Base-by-base conservation (phyloP, 2,888 invertebrate species). In the Apeira syringaria region DNA sequence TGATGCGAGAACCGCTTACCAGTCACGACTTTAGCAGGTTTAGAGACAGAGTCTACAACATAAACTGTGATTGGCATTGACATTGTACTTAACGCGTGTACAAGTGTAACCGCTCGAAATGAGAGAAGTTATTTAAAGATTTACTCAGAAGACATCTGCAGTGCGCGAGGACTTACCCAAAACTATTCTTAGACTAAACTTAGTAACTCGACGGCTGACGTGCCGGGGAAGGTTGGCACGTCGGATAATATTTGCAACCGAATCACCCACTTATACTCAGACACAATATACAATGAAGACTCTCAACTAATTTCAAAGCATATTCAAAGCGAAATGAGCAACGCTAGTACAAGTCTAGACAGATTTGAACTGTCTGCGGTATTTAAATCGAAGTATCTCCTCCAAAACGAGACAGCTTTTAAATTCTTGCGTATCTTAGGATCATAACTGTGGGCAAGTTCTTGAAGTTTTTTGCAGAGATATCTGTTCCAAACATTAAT, bases 21-120 rank as follows among this genome's bases (percentile, higher is more conserved):
- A 60, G 61, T 50, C 55, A 61, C 63, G 69, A 64, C 64, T 65
- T 70, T 64, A 56, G 20, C 17, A 22, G 61, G 60, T 59, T 68
- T 63, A 68, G 63, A 60, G 61, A 64, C 50, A 46, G 41, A 61
- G 43, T 64, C 58, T 64, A 61, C 57, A 58, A 53, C 55, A 55
- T 53, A 63, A 50, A 55, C 43, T 60, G 56, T 70, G 69, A 69
- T 69, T 69, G 68, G 52, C 70, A 74, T 74, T 76, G 74, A 73
- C 71, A 68, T 72, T 77, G 67, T 62, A 59, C 61, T 61, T 68
- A 64, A 61, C 53, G 46, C 50, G 40, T 48, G 59, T 58, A 41
- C 31, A 47, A 43, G 29, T 29, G 33, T 32, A 42, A 47, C 29
- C 13, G 24, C 11, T 29, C 32, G n/a, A 27, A 34, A 33, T 10